Conservation (phyloP, 2,888 invertebrate species). For the Diadromus collaris region DNA sequence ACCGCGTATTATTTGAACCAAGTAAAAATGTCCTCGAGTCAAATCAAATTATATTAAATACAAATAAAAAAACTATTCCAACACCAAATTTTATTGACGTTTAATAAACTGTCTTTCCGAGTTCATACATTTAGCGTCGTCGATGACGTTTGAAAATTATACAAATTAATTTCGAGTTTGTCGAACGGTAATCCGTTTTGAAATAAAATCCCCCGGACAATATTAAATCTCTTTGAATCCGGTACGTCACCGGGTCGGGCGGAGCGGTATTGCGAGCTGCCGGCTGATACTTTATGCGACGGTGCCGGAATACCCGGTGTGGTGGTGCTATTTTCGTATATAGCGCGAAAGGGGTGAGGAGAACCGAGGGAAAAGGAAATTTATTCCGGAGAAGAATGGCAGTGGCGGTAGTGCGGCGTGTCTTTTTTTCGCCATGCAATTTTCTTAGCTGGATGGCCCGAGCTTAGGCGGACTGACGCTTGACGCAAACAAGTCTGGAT, state of each 20-base stretch:
- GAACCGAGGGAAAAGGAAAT: slow-evolving; percentile 3
- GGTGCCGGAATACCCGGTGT: slow-evolving; percentile 14
- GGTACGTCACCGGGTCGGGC: slow-evolving; percentile 2
- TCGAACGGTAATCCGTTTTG: neutral
- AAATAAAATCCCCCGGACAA: slow-evolving; percentile 2
- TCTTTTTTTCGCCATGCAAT: slow-evolving; percentile 38
- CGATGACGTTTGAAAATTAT: neutral
- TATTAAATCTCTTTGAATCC: slow-evolving; percentile 40
- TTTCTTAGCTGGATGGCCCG: slow-evolving; percentile 31
- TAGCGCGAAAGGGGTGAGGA: neutral
- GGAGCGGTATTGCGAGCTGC: slow-evolving; percentile 19
- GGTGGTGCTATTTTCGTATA: slow-evolving; percentile 28
- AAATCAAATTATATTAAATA: too few species aligned
- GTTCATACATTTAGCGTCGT: neutral
- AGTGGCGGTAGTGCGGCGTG: neutral
- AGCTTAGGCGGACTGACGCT: slow-evolving; percentile 18
- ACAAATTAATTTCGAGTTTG: neutral
- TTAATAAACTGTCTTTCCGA: too few species aligned
- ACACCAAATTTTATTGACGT: too few species aligned
- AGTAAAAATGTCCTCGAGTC: too few species aligned
- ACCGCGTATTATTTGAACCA: too few species aligned
- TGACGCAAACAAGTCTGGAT: slow-evolving; percentile 31
- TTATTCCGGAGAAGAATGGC: neutral
- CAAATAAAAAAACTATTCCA: too few species aligned
- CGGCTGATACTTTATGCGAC: slow-evolving; percentile 33